Evolutionary conservation across 2,888 invertebrate genomes (phyloP).

Genomic region (Sthenelais limicola): DNA sequence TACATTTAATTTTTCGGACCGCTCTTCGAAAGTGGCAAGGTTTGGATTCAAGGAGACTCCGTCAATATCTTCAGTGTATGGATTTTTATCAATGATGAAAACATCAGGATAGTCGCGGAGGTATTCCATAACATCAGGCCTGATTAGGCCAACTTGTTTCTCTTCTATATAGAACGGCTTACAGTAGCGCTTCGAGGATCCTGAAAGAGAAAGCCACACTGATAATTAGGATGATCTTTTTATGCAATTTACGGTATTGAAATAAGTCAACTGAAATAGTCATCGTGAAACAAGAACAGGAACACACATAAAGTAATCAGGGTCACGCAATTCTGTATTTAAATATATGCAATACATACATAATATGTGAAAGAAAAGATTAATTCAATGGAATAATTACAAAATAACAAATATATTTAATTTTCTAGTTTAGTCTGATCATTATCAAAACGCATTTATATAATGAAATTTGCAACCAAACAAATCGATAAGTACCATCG

Average conservation of each 20-base stretch:
- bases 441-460: too few relatives aligned
- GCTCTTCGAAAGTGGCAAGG: constrained; percentile 87
- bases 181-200: constrained; percentile 84
- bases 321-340: too few relatives aligned
- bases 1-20: constrained; percentile 84
- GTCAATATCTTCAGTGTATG: constrained; percentile 38
- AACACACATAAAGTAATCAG: background rate
- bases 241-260: background rate
- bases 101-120: constrained; percentile 87
- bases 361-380: too few relatives aligned
- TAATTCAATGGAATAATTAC: too few relatives aligned
- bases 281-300: background rate
- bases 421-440: too few relatives aligned
- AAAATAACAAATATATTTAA: too few relatives aligned
- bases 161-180: constrained; percentile 91
- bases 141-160: constrained; percentile 89
- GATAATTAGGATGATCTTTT: constrained; percentile 26
- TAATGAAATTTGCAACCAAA: too few relatives aligned
- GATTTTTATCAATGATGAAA: constrained; percentile 50
- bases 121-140: constrained; percentile 84
- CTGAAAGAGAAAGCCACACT: constrained; percentile 72
- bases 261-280: background rate
- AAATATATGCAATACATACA: too few relatives aligned
- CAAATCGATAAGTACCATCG: too few relatives aligned
- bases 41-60: constrained; percentile 29